A percentile compares a stretch with the other conserved stretches of the same genome.
These are phyloP conservation scores for Dermatophagoides farinae DNA, from an alignment of 1,140 invertebrate species.

Conservation along the genomic window DNA sequence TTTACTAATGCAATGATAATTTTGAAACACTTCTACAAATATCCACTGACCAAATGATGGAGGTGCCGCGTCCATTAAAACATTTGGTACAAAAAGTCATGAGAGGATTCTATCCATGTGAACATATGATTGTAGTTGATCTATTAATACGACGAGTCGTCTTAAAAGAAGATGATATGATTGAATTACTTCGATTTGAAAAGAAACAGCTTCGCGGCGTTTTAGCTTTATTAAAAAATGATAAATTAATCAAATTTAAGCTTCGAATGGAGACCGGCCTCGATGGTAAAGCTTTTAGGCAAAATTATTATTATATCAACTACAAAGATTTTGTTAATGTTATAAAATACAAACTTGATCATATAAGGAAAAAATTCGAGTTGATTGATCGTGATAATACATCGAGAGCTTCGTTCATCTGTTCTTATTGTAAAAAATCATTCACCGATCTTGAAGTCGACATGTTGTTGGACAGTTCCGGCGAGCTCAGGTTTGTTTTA, in stretches of 20 bases:
- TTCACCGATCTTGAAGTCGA: conserved; percentile 60
- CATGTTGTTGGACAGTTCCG: conserved; percentile 65
- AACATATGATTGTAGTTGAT: conserved; percentile 81
- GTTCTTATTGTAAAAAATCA: conserved; percentile 67
- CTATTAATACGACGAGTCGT: conserved; percentile 83
- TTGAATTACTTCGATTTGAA: conserved; percentile 79
- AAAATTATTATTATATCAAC: conserved; percentile 94
- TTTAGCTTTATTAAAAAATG: conserved; percentile 62
- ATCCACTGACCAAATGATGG: background rate
- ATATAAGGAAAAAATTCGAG: conserved; percentile 84
- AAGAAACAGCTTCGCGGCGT: conserved; percentile 72
- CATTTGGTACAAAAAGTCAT: conserved; percentile 70
- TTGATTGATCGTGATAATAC: conserved; percentile 82
- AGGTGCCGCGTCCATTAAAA: conserved; percentile 72
- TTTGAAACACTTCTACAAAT: too few species aligned
- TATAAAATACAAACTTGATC: conserved; percentile 77
- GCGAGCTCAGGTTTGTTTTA: conserved; percentile 39
- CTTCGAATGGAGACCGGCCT: conserved; percentile 81
- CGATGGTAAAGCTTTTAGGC: conserved; percentile 86
- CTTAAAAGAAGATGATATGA: conserved; percentile 93
- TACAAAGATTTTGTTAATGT: conserved; percentile 94
- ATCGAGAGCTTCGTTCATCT: conserved; percentile 83
- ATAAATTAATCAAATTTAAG: conserved; percentile 80
- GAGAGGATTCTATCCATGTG: conserved; percentile 73
- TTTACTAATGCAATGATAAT: too few species aligned